phyloP scores from a whole-genome alignment of 2,797 vertebrate genomes.

The Aeoliscus strigatus region DNA sequence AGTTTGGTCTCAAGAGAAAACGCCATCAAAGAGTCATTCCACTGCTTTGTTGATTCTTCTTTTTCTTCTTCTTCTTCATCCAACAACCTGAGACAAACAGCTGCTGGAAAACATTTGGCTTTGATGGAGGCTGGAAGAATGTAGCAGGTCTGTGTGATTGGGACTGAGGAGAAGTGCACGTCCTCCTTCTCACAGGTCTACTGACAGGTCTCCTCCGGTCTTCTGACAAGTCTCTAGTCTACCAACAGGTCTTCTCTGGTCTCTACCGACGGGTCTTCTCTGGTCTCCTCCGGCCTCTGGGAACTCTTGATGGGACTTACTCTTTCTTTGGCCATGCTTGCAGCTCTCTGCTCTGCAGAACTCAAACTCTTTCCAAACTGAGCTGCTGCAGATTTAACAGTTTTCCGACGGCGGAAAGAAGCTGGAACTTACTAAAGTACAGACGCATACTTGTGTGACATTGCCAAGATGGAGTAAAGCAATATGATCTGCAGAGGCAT shows the following conservation, averaged over 20 bases:
- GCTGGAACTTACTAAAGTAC: slow-evolving; percentile 55
- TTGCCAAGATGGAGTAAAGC: slow-evolving; percentile 52
- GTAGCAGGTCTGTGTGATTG: slow-evolving; percentile 46
- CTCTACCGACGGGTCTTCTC: too few relatives aligned
- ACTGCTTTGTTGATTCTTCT: slow-evolving; percentile 35
- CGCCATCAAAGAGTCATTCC: slow-evolving; percentile 13
- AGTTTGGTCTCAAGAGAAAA: slow-evolving; percentile 17
- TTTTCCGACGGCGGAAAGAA: slow-evolving; percentile 46
- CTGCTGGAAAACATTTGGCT: slow-evolving; percentile 48
- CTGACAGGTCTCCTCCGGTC: slow-evolving; percentile 37
- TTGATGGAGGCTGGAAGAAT: slow-evolving; percentile 61
- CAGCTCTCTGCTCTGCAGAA: too few relatives aligned
- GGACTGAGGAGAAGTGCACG: slow-evolving; percentile 42
- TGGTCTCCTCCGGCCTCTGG: slow-evolving; percentile 30
- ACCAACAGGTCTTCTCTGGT: too few relatives aligned
- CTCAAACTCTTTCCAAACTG: slow-evolving; percentile 28
- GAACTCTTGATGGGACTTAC: slow-evolving; percentile 43
- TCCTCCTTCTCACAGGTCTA: too few relatives aligned
- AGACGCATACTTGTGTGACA: slow-evolving; percentile 42
- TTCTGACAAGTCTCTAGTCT: slow-evolving; percentile 37
- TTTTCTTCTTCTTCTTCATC: slow-evolving; percentile 38
- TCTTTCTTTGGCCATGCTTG: slow-evolving; percentile 58
- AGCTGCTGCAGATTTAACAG: slow-evolving; percentile 46
- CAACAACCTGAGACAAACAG: slow-evolving; percentile 34
- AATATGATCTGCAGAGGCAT: slow-evolving; percentile 44